Base-by-base conservation (phyloP, 2,888 invertebrate species). In the Caenorhabditis virilis region DNA sequence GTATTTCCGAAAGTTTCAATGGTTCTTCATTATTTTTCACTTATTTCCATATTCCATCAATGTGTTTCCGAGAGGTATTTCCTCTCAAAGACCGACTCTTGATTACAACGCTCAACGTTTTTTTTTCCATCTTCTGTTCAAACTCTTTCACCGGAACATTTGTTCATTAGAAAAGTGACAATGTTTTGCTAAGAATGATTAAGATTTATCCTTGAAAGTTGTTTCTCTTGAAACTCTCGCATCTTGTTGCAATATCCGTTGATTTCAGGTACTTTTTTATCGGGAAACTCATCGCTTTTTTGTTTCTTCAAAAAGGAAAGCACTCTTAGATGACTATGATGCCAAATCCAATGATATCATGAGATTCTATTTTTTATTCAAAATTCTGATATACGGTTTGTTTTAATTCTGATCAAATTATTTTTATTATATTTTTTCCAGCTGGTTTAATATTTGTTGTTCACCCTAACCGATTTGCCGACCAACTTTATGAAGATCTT, bases 401-500 rank as follows among this genome's bases (percentile, higher is more conserved):
- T 26, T 23, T 25, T 39, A 1, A 2, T 49, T 39, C 13, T 2
- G 36, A 18, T 23, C 0, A 41, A 9, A 5, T 41, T 11, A 16
- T 33, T 13, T 5, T 13, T 13, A 22, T 16, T 35, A 27, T 39
- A 4, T n/a, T 13, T 33, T 6, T 52, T 59, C 22, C 42, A 66
- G 66, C 56, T 25, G 46, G 30, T 38, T 46, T 66, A 7, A 46
- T 55, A 23, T 53, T 43, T 51, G 52, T 41, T 45, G 60, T 53
- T 9, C 42, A 45, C 47, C 60, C 66, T 23, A 66, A 66, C 41
- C 56, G 66, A 45, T 66, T 61, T 55, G 66, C 66, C 15, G 66
- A 57, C 39, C 83, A 83, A 56, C 69, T 83, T 26, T 83, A 82
- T 56, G 82, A 83, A 68, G 83, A 83, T 65, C 69, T 83, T 15